phyloP scores from a whole-genome alignment of 2,797 vertebrate species.

The Diceros bicornis region DNA sequence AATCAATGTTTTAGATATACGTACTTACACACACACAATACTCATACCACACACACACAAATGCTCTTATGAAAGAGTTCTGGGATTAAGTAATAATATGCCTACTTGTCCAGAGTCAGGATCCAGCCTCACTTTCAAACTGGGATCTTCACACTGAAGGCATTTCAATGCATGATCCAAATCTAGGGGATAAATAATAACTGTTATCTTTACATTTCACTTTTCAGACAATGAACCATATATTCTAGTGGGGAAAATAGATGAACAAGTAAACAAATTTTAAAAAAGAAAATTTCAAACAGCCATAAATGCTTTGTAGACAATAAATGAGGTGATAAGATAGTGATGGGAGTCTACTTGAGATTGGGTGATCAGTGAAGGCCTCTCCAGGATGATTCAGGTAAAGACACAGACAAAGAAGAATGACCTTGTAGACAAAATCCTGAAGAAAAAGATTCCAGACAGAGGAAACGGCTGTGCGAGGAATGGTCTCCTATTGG shows the following conservation, averaged over 20 bases:
- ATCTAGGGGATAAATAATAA: conserved; percentile 89
- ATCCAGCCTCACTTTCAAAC: conserved; percentile 96
- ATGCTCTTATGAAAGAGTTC: not conserved
- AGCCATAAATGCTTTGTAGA: not conserved
- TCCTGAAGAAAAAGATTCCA: conserved; percentile 30
- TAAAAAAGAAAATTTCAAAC: not conserved
- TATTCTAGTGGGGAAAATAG: not conserved
- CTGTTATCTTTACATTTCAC: not conserved
- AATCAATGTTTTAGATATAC: not conserved
- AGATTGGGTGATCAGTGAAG: not conserved
- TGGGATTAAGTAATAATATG: not conserved
- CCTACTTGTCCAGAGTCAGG: conserved; percentile 97
- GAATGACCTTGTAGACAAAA: not conserved
- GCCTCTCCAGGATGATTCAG: not conserved
- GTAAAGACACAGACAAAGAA: conserved; percentile 3
- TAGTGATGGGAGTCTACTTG: not conserved
- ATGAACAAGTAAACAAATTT: not conserved
- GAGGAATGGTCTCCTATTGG: not conserved
- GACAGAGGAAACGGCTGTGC: not conserved
- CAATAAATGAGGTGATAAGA: not conserved
- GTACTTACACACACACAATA: not conserved
- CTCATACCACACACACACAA: not conserved
- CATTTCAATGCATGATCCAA: conserved; percentile 95
- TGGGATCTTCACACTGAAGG: conserved; percentile 98
- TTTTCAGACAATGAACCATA: conserved; percentile 16